Base-by-base conservation (phyloP, 2,113 vertebrate species). In the Oostethus manadensis region DNA sequence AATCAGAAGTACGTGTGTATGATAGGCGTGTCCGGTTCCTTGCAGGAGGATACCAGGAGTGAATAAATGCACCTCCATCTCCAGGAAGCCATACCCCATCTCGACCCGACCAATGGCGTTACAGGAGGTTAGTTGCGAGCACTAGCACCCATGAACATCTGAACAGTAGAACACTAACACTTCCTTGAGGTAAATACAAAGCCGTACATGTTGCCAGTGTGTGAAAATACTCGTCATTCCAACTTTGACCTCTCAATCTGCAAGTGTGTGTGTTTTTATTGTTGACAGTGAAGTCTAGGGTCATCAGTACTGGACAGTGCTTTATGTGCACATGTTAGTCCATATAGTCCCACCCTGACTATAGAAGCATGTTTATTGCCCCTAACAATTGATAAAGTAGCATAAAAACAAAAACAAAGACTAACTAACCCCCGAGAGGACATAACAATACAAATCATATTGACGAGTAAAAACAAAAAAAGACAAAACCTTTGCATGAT, bases 91-190 rank as follows among this genome's bases (percentile, higher is more conserved):
- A 74, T 8, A 65, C 45, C 48, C 1, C n/a, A 0, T 66, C 63
- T 55, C 51, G 62, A 8, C 51, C 20, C 55, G 40, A 67, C 51
- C 56, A 73, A 90, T 90, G 88, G 83, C 81, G 15, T 10, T 23
- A 6, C 68, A 71, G 38, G 71, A 90, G 90, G 90, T 91, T 70
- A 61, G 83, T 82, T 73, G 44, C 44, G 29, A 21, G 6, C 42
- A 11, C 13, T 35, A 11, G 14, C 51, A n/a, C 26, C 16, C 15
- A 10, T 29, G 2, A 35, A 33, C 22, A 66, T 29, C 49, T 22
- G 10, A 56, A 20, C 56, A 42, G 58, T 20, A 10, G 26, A 63
- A n/a, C 15, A 9, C 35, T 56, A 9, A 38, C 58, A 54, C 58
- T 58, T 17, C 16, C 57, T 29, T 59, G 66, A 62, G 42, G 7